Conservation (phyloP, 2,113 vertebrate genomes). For the Oncorhynchus nerka region DNA sequence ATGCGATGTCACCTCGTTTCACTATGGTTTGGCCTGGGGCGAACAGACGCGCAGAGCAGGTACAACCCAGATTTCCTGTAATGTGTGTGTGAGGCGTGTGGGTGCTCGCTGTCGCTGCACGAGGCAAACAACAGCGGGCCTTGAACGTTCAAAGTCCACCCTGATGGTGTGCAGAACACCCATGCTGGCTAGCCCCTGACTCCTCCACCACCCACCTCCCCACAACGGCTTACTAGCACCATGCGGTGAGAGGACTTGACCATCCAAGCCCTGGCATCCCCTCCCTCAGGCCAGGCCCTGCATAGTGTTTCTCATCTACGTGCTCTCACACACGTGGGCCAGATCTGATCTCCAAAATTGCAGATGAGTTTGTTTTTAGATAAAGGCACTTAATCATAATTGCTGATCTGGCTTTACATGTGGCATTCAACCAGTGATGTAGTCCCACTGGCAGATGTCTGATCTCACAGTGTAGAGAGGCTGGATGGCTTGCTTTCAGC, state of each 20-base stretch:
- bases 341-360: conserved; percentile 50
- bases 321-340: conserved; percentile 47
- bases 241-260: conserved; percentile 17
- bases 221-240: not conserved
- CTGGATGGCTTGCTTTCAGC: not conserved
- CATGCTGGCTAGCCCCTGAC: not conserved
- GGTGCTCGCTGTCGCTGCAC: not conserved
- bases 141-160: not conserved
- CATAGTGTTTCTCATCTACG: conserved; percentile 6
- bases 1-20: conserved; percentile 20
- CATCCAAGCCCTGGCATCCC: too few species aligned
- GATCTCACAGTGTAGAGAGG: not conserved
- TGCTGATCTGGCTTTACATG: conserved; percentile 25
- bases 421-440: conserved; percentile 26
- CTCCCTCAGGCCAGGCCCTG: too few species aligned
- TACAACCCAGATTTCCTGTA: conserved; percentile 52
- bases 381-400: conserved; percentile 56
- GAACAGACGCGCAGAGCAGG: conserved; percentile 40
- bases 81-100: conserved; percentile 16
- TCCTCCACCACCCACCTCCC: conserved; percentile 5
- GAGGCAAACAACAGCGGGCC: not conserved
- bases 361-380: conserved; percentile 60
- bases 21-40: conserved; percentile 43
- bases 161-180: not conserved
- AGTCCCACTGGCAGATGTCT: conserved; percentile 2